Base-by-base conservation (phyloP, 2,113 vertebrate genomes). In the Oostethus manadensis region DNA sequence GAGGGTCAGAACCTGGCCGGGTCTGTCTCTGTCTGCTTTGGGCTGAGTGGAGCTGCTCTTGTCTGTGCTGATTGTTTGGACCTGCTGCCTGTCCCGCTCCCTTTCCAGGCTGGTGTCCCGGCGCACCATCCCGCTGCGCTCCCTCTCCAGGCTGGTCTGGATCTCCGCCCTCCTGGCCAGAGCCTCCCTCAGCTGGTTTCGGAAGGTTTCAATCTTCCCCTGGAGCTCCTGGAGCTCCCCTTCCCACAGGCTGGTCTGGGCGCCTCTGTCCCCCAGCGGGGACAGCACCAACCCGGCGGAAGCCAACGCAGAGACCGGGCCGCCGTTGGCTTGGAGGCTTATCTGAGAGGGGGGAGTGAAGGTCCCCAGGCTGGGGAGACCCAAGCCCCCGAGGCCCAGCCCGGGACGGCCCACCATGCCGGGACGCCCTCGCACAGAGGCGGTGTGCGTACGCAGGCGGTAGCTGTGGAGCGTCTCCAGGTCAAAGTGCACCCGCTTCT, bases 191-290 rank as follows among this genome's bases (percentile, higher is more conserved):
- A 98, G 89, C 67, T 92, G 89, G 0, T 86, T 90, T 2, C 88
- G 88, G 40, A 91, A 89, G 1, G 18, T 87, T 42, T 87, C 84
- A 0, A 98, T 98, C 67, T 80, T 89, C 51, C 67, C 81, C 71
- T 96, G 92, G 66, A 98, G 87, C 70, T 92, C 90, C 68, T 64
- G 83, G 10, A 95, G 89, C 77, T 96, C 93, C 0, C 81, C 87
- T 45, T 91, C 86, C 84, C 85, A 13, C 47, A 87, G 74, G 55
- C 82, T 72, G 58, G 86, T 81, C 54, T 63, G 78, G 49, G 56
- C 68, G 1, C 74, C 73, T 46, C 76, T 35, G 33, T 68, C 67
- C 33, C 88, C 62, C 0, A 87, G 17, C 0, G 85, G 71, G 0
- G 88, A 77, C 20, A 92, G 88, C 29, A 87, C 87, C 85, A 2